Base-by-base conservation (phyloP, 2,888 invertebrate species). In the Pammene fasciana region DNA sequence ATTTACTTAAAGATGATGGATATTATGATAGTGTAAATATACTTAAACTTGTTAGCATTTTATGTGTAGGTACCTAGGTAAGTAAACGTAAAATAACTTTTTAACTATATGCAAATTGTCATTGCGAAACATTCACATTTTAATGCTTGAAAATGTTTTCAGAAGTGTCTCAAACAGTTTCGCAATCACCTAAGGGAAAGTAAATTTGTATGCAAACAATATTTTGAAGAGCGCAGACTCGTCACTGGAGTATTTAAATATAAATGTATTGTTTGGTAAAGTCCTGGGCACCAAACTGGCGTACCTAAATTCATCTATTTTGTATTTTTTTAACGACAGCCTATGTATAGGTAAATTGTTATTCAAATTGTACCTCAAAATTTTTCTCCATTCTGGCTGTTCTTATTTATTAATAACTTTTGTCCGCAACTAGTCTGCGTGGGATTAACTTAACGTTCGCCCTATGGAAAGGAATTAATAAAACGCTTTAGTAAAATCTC, bases 171-270 rank as follows among this genome's bases (percentile, higher is more conserved):
- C 41, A 62, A 62, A 62, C 50, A 52, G 62, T 67, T 60, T 41
- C 36, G 14, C 16, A 46, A 52, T 67, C 34, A 16, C 52, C 59
- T 54, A 38, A 14, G 54, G 45, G 52, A 60, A 34, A 60, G 38
- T 45, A 54, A 57, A 54, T 59, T 18, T 50, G 50, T 26, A 38
- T 41, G 62, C 62, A 54, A 54, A 60, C 45, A 60, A 54, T 54
- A 46, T 60, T 59, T 52, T 36, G 16, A 16, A 56, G 36, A 34
- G 50, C 59, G 26, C 26, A 41, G 41, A 41, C 52, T 18, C 34
- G 41, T 41, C 56, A 62, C 55, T 38, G 11, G 48, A 36, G 62
- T 48, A 57, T 64, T 64, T 18, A 64, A 64, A 62, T 50, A 62
- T 55, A 34, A 50, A 64, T 50, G 41, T 26, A 26, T 64, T 56